Conservation (phyloP, 1,140 invertebrate genomes). For the Aphaenogaster rudis region DNA sequence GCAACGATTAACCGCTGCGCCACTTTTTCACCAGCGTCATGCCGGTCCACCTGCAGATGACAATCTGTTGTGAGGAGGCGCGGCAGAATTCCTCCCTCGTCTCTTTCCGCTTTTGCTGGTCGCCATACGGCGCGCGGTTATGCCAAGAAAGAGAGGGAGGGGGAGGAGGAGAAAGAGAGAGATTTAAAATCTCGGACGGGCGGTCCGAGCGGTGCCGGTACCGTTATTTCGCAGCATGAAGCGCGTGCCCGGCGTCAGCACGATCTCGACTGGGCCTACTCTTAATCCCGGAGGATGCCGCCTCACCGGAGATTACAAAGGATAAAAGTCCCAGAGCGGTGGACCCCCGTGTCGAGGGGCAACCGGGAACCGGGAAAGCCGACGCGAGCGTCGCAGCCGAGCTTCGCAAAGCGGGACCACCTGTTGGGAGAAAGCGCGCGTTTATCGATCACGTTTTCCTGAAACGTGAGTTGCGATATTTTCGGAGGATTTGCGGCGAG, state of each 20-base stretch:
- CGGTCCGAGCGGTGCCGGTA: slow-evolving; percentile 69
- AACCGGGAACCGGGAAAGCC: background rate
- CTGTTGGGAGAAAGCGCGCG: slow-evolving; percentile 65
- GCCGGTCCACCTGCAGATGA: slow-evolving; percentile 65
- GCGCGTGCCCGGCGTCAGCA: slow-evolving; percentile 79
- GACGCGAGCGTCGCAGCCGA: background rate
- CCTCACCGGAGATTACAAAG: slow-evolving; percentile 72
- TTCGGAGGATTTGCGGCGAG: slow-evolving; percentile 54
- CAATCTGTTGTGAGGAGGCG: slow-evolving; percentile 74
- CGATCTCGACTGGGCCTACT: slow-evolving; percentile 49
- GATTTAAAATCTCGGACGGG: slow-evolving; percentile 68
- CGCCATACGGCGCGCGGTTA: slow-evolving; percentile 56
- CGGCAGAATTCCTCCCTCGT: slow-evolving; percentile 61
- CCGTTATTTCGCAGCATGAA: slow-evolving; percentile 80
- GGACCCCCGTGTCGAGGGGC: slow-evolving; percentile 36
- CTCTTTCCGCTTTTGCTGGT: slow-evolving; percentile 36
- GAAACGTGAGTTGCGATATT: slow-evolving; percentile 23
- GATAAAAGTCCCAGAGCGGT: slow-evolving; percentile 68
- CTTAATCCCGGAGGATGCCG: slow-evolving; percentile 61
- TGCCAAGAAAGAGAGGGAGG: background rate
- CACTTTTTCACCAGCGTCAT: slow-evolving; percentile 28
- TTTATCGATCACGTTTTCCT: slow-evolving; percentile 21
- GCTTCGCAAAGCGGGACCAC: slow-evolving; percentile 69
- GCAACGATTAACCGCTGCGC: slow-evolving; percentile 35
- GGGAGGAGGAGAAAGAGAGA: slow-evolving; percentile 26